Conservation (phyloP, 2,797 vertebrate genomes). For the Rhodeus uyekii region DNA sequence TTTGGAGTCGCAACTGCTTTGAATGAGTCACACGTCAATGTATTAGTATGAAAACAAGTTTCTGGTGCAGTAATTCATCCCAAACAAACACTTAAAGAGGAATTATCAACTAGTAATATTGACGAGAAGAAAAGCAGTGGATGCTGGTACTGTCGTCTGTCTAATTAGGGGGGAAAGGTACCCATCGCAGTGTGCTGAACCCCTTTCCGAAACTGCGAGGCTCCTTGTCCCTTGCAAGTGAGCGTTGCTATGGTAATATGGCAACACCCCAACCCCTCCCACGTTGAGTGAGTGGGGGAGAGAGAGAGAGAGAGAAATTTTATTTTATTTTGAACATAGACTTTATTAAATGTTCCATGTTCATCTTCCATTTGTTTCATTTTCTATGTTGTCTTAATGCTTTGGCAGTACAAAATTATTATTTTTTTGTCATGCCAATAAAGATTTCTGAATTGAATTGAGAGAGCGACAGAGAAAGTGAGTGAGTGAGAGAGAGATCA, state of each 20-base stretch:
- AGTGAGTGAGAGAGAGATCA: slow-evolving; percentile 59
- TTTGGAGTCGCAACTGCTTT: slow-evolving; percentile 11
- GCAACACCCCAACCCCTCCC: slow-evolving; percentile 66
- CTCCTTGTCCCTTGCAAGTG: slow-evolving; percentile 73
- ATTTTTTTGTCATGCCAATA: too few relatives aligned
- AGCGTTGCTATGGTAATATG: slow-evolving; percentile 78
- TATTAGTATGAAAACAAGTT: slow-evolving; percentile 46
- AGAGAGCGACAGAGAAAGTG: slow-evolving; percentile 38
- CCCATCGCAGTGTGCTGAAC: slow-evolving; percentile 32
- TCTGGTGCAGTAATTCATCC: slow-evolving; percentile 33
- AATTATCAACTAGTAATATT: not conserved
- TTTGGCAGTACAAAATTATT: too few relatives aligned
- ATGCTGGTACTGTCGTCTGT: slow-evolving; percentile 2
- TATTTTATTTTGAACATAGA: too few relatives aligned
- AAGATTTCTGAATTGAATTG: too few relatives aligned
- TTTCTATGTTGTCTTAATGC: too few relatives aligned
- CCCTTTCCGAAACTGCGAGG: slow-evolving; percentile 53
- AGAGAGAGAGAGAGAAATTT: slow-evolving; percentile 38
- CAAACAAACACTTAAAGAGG: not conserved
- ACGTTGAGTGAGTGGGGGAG: slow-evolving; percentile 58
- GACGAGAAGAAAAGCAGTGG: not conserved
- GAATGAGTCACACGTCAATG: slow-evolving; percentile 5
- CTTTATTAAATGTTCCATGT: too few relatives aligned
- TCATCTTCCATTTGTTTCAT: too few relatives aligned
- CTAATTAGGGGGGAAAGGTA: slow-evolving; percentile 19